Conservation (phyloP, 2,113 vertebrate species). For the Pangasianodon hypophthalmus region DNA sequence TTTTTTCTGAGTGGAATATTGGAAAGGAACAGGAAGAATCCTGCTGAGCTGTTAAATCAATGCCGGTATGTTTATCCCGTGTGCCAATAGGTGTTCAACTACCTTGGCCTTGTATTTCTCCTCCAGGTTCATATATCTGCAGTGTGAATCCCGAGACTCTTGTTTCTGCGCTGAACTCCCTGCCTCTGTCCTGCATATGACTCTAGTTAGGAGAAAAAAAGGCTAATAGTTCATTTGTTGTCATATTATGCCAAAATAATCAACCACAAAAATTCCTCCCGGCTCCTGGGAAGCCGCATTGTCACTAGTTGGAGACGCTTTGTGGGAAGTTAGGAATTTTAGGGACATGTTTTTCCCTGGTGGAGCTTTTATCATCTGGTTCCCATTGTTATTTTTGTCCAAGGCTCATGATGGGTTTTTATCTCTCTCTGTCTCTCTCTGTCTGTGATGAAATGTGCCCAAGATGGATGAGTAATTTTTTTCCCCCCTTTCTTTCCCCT, state of each 20-base stretch:
- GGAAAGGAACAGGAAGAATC: conserved; percentile 42
- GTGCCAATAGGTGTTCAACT: conserved; percentile 47
- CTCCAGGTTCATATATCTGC: conserved; percentile 54
- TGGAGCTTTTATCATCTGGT: conserved; percentile 68
- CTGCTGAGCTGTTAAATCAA: conserved; percentile 51
- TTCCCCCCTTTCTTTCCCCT: conserved; percentile 6
- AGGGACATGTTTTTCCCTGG: conserved; percentile 58
- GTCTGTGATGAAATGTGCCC: conserved; percentile 57
- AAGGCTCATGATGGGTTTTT: conserved; percentile 59
- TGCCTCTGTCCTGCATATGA: conserved; percentile 36
- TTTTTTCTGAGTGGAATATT: conserved; percentile 49
- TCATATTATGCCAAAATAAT: conserved; percentile 67
- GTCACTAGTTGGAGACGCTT: conserved; percentile 71
- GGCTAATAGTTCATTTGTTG: conserved; percentile 48
- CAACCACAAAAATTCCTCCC: conserved; percentile 68
- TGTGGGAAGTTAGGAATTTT: conserved; percentile 67
- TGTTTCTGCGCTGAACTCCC: conserved; percentile 45
- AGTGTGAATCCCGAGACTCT: conserved; percentile 42
- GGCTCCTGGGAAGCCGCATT: conserved; percentile 63
- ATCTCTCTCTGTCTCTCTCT: conserved; percentile 27
- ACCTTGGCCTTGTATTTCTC: conserved; percentile 54
- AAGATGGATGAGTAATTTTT: conserved; percentile 54
- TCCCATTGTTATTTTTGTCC: conserved; percentile 71
- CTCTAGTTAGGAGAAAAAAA: conserved; percentile 22
- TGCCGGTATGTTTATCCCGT: conserved; percentile 54